Percentiles rank a stretch among this genome's conserved stretches.
These are phyloP conservation scores for Amphipoea oculea DNA, from an alignment of 2,888 invertebrate species.

Conservation along the genomic window DNA sequence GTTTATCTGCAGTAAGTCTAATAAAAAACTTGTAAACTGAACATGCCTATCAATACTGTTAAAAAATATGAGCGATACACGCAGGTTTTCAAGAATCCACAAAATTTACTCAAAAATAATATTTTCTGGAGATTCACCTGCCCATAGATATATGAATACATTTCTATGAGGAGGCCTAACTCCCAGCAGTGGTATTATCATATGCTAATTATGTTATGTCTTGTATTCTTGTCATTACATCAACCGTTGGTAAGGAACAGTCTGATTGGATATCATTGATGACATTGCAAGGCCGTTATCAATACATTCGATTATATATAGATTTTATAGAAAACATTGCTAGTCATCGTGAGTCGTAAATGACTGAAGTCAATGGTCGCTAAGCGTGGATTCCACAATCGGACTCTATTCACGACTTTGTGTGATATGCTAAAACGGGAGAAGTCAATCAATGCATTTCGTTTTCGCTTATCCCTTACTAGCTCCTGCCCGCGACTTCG, in stretches of 20 bases:
- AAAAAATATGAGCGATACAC: no score
- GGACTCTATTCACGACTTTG: background rate
- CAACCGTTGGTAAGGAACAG: background rate
- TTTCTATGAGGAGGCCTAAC: background rate
- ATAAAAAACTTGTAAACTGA: no score
- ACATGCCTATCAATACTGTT: no score
- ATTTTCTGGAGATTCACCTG: no score
- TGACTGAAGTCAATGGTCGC: background rate
- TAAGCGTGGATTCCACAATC: background rate
- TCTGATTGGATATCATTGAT: constrained; percentile 28
- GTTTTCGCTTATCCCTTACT: background rate
- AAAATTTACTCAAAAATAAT: no score
- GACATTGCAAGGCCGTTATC: constrained; percentile 33
- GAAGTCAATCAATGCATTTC: no score
- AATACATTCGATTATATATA: background rate
- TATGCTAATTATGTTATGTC: background rate
- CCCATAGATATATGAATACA: no score
- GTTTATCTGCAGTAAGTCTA: no score
- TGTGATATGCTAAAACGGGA: background rate
- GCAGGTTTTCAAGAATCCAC: no score
- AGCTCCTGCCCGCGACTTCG: background rate
- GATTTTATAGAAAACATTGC: constrained; percentile 18
- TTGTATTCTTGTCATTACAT: background rate
- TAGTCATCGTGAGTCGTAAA: constrained; percentile 35
- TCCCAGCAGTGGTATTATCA: background rate